These are phyloP conservation scores for sheep (Ovis aries) DNA, from an alignment of 2,113 vertebrate species.

Conservation along the genomic window DNA sequence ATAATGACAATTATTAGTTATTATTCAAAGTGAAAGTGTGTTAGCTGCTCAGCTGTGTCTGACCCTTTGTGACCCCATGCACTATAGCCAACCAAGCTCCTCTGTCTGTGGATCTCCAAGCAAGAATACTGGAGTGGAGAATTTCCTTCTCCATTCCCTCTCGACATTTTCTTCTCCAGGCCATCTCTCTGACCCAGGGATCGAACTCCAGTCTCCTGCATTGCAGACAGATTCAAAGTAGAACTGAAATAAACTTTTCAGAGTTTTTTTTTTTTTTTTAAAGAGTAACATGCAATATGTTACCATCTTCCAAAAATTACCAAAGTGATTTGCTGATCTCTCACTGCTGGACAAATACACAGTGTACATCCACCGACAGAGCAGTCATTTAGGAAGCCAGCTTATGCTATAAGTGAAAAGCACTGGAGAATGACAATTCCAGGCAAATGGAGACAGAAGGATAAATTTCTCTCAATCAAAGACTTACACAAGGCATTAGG, in stretches of 20 bases:
- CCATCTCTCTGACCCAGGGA: neutral
- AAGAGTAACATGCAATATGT: slow-evolving; percentile 14
- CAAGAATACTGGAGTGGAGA: neutral
- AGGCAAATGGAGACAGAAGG: slow-evolving; percentile 59
- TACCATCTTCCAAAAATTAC: slow-evolving; percentile 49
- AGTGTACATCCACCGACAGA: neutral
- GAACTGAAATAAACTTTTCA: slow-evolving; percentile 57
- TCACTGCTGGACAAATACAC: slow-evolving; percentile 48
- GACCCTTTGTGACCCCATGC: neutral
- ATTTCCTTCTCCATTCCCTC: neutral
- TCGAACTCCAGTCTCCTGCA: neutral
- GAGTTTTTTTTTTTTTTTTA: neutral
- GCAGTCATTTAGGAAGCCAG: slow-evolving; percentile 42
- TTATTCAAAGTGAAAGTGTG: neutral
- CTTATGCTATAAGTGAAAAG: slow-evolving; percentile 24
- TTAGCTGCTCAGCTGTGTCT: neutral
- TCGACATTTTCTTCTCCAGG: neutral
- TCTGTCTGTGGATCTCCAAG: neutral
- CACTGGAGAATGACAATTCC: slow-evolving; percentile 54
- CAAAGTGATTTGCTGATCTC: slow-evolving; percentile 52
- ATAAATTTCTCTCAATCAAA: slow-evolving; percentile 64
- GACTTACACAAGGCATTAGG: slow-evolving; percentile 22
- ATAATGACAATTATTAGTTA: slow-evolving; percentile 65
- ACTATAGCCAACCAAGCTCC: neutral
- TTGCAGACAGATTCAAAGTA: neutral